Evolutionary conservation across 2,113 vertebrate species (phyloP), one percentile per base, ranked within the genome.

Genomic region (Mohoua ochrocephala): DNA sequence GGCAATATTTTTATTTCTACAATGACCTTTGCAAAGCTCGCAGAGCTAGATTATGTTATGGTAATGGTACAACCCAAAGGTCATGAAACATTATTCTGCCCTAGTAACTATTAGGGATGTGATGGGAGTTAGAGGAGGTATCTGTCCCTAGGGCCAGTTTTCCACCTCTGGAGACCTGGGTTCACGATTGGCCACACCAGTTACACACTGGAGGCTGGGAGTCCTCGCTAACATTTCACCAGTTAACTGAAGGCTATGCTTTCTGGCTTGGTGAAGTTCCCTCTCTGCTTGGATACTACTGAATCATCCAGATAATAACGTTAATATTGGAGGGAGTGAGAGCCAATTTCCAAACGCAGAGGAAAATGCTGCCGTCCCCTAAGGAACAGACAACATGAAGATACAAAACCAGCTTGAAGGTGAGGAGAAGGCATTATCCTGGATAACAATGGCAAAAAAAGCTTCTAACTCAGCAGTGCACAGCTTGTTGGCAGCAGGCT

Each of bases 71-170:
- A 88, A 91, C 60, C 64, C 93, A 97, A 97, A 97, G 97, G 94
- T 97, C 95, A 97, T 33, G 68, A 81, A 96, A 94, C 57, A 96
- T 97, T 94, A 97, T 97, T 97, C 96, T 96, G 95, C 97, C 96
- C 96, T 97, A 97, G 84, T 97, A 97, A 97, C 85, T 94, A 41
- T 60, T 59, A 84, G 84, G 91, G 80, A 82, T 93, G 92, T 73
- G 92, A 83, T 92, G 78, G 80, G 63, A 89, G 52, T 94, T 70
- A 69, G 80, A 57, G 73, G 69, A 91, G 69, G 79, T 90, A 80
- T 76, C 89, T 88, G 59, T 68, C 92, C 78, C 67, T 47, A 61
- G 77, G 93, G 87, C 39, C 45, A 79, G 76, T 78, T 94, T 96
- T 96, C 84, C 80, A 96, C 74, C 63, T 96, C 75, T 87, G 68